Conservation (phyloP, 2,113 vertebrate species). For the Piprites chloris region DNA sequence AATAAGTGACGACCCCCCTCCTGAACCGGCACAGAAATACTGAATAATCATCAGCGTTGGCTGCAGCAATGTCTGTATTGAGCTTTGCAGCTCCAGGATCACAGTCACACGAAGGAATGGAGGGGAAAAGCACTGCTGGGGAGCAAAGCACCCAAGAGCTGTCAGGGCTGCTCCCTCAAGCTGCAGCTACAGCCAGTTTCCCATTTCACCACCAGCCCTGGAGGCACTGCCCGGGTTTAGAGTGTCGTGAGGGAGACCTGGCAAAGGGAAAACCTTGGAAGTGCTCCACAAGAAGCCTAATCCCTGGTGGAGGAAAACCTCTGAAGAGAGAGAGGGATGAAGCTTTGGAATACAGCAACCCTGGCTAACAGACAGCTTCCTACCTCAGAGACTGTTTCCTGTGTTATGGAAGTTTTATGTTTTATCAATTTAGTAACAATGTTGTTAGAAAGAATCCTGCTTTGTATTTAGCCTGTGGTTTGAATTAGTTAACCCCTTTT, state of each 20-base stretch:
- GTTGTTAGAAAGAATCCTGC: too few relatives aligned
- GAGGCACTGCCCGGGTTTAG: neutral
- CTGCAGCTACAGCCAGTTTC: neutral
- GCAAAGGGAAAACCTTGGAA: neutral
- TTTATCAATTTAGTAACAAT: too few relatives aligned
- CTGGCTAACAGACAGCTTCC: too few relatives aligned
- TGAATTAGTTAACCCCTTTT: too few relatives aligned
- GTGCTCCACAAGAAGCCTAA: too few relatives aligned
- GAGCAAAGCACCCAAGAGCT: fast-evolving
- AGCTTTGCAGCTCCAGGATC: neutral
- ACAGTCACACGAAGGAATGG: neutral
- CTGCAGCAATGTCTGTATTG: neutral
- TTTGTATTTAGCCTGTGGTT: too few relatives aligned
- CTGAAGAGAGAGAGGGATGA: too few relatives aligned
- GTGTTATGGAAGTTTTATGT: too few relatives aligned
- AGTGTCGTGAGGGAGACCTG: neutral
- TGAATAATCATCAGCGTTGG: fast-evolving
- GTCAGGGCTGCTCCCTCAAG: neutral
- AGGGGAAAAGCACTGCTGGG: neutral
- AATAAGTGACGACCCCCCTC: neutral
- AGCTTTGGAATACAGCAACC: too few relatives aligned
- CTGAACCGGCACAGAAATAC: neutral
- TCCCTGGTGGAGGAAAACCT: too few relatives aligned
- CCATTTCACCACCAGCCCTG: fast-evolving
- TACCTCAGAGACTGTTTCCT: too few relatives aligned